Conservation (phyloP, 1,140 invertebrate species). For the Drosophila azteca region DNA sequence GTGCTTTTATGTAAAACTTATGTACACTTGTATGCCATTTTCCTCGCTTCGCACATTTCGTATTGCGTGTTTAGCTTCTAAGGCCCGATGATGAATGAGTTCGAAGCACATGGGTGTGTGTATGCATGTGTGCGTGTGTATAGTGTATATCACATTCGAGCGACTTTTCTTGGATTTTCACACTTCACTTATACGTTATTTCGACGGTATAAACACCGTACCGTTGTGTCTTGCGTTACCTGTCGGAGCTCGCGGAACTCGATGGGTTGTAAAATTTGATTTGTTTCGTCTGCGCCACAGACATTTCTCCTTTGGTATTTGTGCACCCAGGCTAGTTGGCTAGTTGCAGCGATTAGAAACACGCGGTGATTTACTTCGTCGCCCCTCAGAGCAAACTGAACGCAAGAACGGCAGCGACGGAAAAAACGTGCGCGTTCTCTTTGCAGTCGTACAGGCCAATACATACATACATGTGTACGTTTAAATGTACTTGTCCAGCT, state of each 20-base stretch:
- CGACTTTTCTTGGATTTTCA: slow-evolving; percentile 55
- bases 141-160: slow-evolving; percentile 47
- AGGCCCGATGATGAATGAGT: slow-evolving; percentile 46
- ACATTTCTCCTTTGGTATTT: slow-evolving; percentile 51
- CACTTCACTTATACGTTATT: slow-evolving; percentile 45
- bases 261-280: slow-evolving; percentile 87
- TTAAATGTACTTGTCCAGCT: neutral
- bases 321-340: slow-evolving; percentile 43
- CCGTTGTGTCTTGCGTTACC: slow-evolving; percentile 84
- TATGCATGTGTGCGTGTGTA: slow-evolving; percentile 22
- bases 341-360: slow-evolving; percentile 63
- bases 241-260: slow-evolving; percentile 93
- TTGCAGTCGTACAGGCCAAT: slow-evolving; percentile 3
- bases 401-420: slow-evolving; percentile 9
- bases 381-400: slow-evolving; percentile 52
- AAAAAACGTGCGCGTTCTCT: slow-evolving; percentile 44
- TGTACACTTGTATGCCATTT: slow-evolving; percentile 30
- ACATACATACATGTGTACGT: neutral
- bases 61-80: slow-evolving; percentile 44
- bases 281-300: slow-evolving; percentile 76
- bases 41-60: slow-evolving; percentile 34
- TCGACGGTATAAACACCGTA: slow-evolving; percentile 33
- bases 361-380: slow-evolving; percentile 69
- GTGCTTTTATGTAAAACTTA: slow-evolving; percentile 7
- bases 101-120: slow-evolving; percentile 35